These are phyloP conservation scores for Cassiopea andromeda DNA, from an alignment of 30 jellyfish, hydroid and myxozoan genomes.

Conservation along the genomic window DNA sequence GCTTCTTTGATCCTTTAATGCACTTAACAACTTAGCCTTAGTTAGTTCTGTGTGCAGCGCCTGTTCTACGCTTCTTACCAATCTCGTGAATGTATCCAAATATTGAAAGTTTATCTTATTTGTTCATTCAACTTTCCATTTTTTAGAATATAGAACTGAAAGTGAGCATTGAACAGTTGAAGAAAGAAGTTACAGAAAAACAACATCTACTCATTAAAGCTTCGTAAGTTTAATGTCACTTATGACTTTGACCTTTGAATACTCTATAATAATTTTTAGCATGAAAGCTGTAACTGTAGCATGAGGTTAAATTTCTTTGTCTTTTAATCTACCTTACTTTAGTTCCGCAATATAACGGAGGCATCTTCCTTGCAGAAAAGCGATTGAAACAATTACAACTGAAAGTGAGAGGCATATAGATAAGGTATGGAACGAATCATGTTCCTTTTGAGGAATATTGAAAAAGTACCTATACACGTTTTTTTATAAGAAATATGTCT, in stretches of 20 bases:
- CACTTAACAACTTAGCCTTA: too few species aligned
- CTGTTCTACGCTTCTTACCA: too few species aligned
- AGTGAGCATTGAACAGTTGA: conserved; percentile 84
- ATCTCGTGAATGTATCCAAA: too few species aligned
- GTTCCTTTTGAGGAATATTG: too few species aligned
- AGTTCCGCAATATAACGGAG: background rate
- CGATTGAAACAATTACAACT: conserved; percentile 75
- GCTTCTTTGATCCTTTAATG: too few species aligned
- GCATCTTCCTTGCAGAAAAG: conserved; percentile 41
- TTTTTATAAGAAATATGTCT: too few species aligned
- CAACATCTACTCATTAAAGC: conserved; percentile 77
- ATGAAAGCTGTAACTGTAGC: too few species aligned
- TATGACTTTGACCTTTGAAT: background rate
- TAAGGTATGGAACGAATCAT: conserved; percentile 50
- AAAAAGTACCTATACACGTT: too few species aligned
- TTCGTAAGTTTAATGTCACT: conserved; percentile 66
- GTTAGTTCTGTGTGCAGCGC: too few species aligned
- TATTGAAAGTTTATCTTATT: background rate
- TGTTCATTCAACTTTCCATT: background rate
- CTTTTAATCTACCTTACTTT: too few species aligned
- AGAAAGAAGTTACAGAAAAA: conserved; percentile 68
- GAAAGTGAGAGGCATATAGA: conserved; percentile 67
- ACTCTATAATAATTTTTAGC: too few species aligned
- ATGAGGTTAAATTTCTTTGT: too few species aligned
- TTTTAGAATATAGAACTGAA: conserved; percentile 80